Evolutionary conservation across 2,113 vertebrate genomes (phyloP).

Genomic region (Ardeotis arabs): DNA sequence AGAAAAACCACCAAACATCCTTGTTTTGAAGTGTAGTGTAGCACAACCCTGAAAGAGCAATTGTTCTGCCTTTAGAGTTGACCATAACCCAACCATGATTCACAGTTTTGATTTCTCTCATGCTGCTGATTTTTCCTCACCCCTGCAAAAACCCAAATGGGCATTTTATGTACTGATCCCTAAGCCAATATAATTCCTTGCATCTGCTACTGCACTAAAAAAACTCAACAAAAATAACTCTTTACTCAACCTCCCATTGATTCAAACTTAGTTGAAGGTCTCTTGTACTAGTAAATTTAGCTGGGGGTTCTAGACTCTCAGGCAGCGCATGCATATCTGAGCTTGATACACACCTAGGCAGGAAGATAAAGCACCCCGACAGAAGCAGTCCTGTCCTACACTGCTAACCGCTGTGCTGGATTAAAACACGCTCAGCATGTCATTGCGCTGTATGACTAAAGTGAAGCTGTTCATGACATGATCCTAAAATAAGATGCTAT

Average conservation of each 20-base stretch:
- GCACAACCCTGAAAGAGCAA: background rate
- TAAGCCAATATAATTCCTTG: background rate
- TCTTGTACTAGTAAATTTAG: background rate
- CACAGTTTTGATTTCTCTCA: background rate
- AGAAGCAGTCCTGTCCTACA: background rate
- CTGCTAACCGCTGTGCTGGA: background rate
- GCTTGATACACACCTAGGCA: background rate
- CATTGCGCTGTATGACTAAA: background rate
- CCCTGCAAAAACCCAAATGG: background rate
- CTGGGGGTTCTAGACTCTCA: background rate
- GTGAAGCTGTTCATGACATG: background rate
- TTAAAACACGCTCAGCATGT: background rate
- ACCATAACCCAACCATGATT: background rate
- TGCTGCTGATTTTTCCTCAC: background rate
- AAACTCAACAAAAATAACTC: fast-evolving
- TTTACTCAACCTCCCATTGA: background rate
- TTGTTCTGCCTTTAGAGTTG: background rate
- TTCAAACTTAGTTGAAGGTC: background rate
- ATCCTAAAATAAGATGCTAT: background rate
- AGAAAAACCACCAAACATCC: background rate
- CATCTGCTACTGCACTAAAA: background rate
- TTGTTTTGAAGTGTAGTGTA: background rate
- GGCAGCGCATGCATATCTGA: fast-evolving
- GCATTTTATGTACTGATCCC: fast-evolving
- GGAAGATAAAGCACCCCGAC: background rate